Conservation (phyloP, 2,113 vertebrate genomes). For the Larimichthys crocea region DNA sequence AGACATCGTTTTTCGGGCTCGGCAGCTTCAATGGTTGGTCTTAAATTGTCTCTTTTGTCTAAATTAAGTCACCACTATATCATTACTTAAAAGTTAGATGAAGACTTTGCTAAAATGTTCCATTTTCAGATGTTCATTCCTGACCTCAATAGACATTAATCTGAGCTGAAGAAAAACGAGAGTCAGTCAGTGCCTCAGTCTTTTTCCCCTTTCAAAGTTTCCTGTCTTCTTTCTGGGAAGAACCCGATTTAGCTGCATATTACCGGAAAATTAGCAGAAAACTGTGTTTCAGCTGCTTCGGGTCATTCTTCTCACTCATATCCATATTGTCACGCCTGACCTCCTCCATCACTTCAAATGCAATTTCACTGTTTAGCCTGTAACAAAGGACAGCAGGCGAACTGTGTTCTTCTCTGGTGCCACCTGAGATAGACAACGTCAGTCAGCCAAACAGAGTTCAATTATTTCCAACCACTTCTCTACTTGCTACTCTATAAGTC, state of each 20-base stretch:
- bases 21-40: no score
- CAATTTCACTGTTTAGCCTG: background rate
- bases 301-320: background rate
- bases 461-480: background rate
- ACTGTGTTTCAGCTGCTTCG: background rate
- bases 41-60: background rate
- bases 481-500: no score
- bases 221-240: background rate
- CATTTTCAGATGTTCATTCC: background rate
- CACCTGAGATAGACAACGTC: slow-evolving; percentile 12
- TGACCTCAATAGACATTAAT: background rate
- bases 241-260: background rate
- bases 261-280: background rate
- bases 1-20: no score
- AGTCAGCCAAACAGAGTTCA: background rate
- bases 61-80: background rate
- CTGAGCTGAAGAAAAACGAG: no score
- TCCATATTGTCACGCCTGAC: background rate
- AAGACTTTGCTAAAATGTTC: background rate
- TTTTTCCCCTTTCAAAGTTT: no score
- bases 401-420: background rate
- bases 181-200: background rate
- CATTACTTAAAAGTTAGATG: no score
- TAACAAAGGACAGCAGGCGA: background rate
- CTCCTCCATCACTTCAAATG: background rate